phyloP scores from a whole-genome alignment of 2,797 vertebrate genomes.

The Aldrovandia affinis region DNA sequence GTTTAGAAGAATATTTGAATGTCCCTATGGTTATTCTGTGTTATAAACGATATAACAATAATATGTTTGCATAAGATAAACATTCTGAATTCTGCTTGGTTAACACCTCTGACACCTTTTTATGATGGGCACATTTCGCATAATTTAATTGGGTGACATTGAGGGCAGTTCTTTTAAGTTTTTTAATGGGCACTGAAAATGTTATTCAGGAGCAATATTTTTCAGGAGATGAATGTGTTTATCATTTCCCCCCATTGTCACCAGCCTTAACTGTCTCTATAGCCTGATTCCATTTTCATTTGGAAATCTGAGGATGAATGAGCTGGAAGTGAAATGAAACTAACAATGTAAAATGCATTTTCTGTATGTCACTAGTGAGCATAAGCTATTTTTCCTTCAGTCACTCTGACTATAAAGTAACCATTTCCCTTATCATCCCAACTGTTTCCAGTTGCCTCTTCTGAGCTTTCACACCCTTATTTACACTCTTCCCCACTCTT shows the following conservation, averaged over 20 bases:
- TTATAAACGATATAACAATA: not conserved
- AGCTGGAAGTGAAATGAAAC: not conserved
- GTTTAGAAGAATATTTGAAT: not conserved
- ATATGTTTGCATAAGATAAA: not conserved
- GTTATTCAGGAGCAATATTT: not conserved
- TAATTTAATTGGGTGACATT: not conserved
- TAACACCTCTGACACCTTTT: not conserved
- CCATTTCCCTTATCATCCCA: not conserved
- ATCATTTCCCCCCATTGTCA: not conserved
- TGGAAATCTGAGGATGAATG: not conserved
- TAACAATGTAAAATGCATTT: not conserved
- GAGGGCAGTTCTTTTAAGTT: not conserved
- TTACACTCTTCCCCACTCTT: no score
- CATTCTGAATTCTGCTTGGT: not conserved
- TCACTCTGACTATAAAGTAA: not conserved
- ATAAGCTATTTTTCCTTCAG: not conserved
- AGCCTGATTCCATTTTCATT: conserved; percentile 15
- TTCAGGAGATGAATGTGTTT: not conserved
- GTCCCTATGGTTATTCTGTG: not conserved
- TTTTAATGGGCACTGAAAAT: not conserved
- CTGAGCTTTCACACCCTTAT: not conserved
- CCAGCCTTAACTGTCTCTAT: not conserved
- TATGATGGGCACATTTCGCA: not conserved
- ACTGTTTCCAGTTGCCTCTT: not conserved
- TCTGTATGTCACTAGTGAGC: not conserved